These are phyloP conservation scores for Typhlichthys eigenmanni DNA, from an alignment of 2,797 vertebrate genomes.

Conservation along the genomic window DNA sequence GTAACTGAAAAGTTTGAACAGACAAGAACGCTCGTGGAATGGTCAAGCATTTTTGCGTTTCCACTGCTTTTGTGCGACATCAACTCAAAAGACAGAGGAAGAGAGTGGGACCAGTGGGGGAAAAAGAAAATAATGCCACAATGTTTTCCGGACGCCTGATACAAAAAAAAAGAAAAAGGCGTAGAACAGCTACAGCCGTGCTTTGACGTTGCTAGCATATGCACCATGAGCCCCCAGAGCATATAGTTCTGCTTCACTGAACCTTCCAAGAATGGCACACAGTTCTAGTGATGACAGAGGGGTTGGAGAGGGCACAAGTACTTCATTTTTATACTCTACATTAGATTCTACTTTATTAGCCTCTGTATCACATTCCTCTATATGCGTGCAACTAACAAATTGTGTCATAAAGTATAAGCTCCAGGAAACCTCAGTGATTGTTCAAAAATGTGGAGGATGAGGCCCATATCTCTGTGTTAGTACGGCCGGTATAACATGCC, in stretches of 20 bases:
- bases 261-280: slow-evolving; percentile 23
- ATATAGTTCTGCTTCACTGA: slow-evolving; percentile 36
- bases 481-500: too few species aligned
- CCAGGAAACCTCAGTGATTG: too few species aligned
- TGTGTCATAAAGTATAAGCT: too few species aligned
- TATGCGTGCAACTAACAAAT: too few species aligned
- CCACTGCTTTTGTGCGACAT: slow-evolving; percentile 67
- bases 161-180: slow-evolving; percentile 49
- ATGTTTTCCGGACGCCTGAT: slow-evolving; percentile 51
- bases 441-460: too few species aligned
- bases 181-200: slow-evolving; percentile 18
- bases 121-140: slow-evolving; percentile 37
- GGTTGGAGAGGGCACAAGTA: neutral
- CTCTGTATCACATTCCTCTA: too few species aligned
- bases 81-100: slow-evolving; percentile 52
- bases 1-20: slow-evolving; percentile 76
- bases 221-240: slow-evolving; percentile 37
- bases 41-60: slow-evolving; percentile 77
- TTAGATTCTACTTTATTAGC: too few species aligned
- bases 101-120: slow-evolving; percentile 42
- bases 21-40: slow-evolving; percentile 72
- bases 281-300: slow-evolving; percentile 20
- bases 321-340: too few species aligned
- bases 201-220: slow-evolving; percentile 24
- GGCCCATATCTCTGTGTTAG: too few species aligned